A percentile compares a stretch with the other conserved stretches of the same genome.
Evolutionary conservation across 2,888 invertebrate genomes (phyloP).

Genomic region (Nymphalis polychloros): DNA sequence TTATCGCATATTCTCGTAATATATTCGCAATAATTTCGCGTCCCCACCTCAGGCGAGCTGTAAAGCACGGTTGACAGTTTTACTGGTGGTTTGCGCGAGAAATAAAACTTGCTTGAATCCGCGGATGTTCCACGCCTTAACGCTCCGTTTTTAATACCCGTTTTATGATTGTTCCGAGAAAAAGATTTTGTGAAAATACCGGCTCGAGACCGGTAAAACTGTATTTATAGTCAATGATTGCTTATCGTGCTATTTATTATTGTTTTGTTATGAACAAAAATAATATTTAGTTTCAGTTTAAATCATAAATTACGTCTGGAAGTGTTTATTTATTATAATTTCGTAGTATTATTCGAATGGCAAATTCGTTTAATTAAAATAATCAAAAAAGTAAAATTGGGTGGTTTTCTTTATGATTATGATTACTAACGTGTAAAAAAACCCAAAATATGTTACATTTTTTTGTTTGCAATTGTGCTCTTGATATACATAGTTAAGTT

Average conservation of each 20-base stretch:
- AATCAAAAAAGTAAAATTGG: too few species aligned
- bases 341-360: too few species aligned
- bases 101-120: constrained; percentile 51
- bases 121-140: constrained; percentile 15
- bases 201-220: constrained; percentile 20
- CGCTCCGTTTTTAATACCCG: constrained; percentile 29
- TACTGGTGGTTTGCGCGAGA: constrained; percentile 43
- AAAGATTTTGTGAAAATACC: constrained; percentile 24
- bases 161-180: constrained; percentile 30
- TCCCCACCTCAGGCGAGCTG: constrained; percentile 48
- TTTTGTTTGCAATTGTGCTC: too few species aligned
- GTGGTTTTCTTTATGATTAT: too few species aligned
- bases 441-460: too few species aligned
- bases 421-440: too few species aligned
- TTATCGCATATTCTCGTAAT: constrained; percentile 54
- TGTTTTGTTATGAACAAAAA: constrained; percentile 3
- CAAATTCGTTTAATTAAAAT: too few species aligned
- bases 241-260: constrained; percentile 24
- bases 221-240: constrained; percentile 26
- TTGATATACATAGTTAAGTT: too few species aligned
- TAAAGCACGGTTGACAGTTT: constrained; percentile 52
- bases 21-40: constrained; percentile 64
- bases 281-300: neutral
- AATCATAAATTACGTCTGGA: neutral
- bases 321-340: too few species aligned